phyloP scores from a whole-genome alignment of 2,797 vertebrate species.

The Falco naumanni region DNA sequence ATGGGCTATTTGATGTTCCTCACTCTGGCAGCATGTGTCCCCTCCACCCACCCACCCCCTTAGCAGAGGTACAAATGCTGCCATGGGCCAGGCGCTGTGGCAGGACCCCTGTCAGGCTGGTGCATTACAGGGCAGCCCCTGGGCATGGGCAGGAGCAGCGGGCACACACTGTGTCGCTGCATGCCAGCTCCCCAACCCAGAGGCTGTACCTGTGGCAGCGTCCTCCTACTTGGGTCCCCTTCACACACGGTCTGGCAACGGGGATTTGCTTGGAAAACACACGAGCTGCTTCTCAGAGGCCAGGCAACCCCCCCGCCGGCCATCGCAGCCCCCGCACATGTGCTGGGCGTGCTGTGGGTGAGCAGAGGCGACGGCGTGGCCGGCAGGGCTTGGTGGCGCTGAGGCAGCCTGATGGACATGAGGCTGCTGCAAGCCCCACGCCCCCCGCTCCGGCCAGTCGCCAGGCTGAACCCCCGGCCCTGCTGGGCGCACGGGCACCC shows the following conservation, averaged over 20 bases:
- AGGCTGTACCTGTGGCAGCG: neutral
- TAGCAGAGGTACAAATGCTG: neutral
- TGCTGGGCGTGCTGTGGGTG: neutral
- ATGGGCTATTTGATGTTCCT: neutral
- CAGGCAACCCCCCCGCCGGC: neutral
- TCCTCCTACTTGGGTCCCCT: neutral
- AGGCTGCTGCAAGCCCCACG: neutral
- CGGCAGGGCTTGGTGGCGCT: rapidly evolving
- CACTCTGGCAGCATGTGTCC: neutral
- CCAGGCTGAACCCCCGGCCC: neutral
- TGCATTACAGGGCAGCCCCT: neutral
- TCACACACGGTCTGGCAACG: rapidly evolving
- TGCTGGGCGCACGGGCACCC: rapidly evolving
- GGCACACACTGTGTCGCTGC: rapidly evolving
- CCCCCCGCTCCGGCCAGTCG: rapidly evolving
- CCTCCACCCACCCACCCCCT: neutral
- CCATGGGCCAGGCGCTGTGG: rapidly evolving
- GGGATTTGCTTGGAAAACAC: neutral
- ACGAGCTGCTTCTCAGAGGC: neutral
- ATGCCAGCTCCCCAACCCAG: neutral
- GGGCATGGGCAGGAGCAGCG: neutral
- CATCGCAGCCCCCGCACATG: neutral
- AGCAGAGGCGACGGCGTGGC: neutral
- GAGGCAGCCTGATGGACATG: neutral
- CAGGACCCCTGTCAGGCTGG: neutral